A percentile compares a stretch with the other conserved stretches of the same genome.
phyloP scores from a whole-genome alignment of 2,888 invertebrate species.

The Lomographa bimaculata region DNA sequence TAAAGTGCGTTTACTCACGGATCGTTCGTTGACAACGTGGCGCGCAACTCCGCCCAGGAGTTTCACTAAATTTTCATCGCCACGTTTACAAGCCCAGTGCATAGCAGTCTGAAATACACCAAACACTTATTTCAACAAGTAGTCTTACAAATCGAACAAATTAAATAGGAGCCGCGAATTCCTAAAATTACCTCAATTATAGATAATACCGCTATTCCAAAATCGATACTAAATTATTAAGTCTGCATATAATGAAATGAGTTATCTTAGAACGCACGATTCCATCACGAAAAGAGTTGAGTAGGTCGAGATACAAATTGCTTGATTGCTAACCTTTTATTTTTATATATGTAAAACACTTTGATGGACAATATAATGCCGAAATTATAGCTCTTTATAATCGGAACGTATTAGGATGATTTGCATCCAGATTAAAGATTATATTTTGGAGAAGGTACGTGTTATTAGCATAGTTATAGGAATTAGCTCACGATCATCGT shows the following conservation, averaged over 20 bases:
- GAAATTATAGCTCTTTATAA: constrained; percentile 81
- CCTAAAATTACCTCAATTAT: constrained; percentile 29
- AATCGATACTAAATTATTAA: constrained; percentile 57
- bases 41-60: constrained; percentile 93
- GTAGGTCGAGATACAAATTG: constrained; percentile 80
- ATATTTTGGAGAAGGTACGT: constrained; percentile 78
- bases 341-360: constrained; percentile 81
- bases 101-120: constrained; percentile 91
- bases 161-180: constrained; percentile 33
- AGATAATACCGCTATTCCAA: constrained; percentile 43
- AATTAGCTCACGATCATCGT: constrained; percentile 73
- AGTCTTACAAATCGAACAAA: constrained; percentile 24
- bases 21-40: constrained; percentile 92
- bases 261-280: constrained; percentile 61
- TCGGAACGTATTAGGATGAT: constrained; percentile 81
- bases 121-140: constrained; percentile 20
- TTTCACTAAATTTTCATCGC: constrained; percentile 95
- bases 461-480: constrained; percentile 82
- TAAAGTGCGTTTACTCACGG: constrained; percentile 87
- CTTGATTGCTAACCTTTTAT: constrained; percentile 78
- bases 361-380: constrained; percentile 82
- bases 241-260: constrained; percentile 54
- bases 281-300: constrained; percentile 72
- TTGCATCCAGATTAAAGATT: constrained; percentile 83
- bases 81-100: constrained; percentile 98